Evolutionary conservation across 2,888 invertebrate genomes (phyloP).

Genomic region (Acronicta aceris): DNA sequence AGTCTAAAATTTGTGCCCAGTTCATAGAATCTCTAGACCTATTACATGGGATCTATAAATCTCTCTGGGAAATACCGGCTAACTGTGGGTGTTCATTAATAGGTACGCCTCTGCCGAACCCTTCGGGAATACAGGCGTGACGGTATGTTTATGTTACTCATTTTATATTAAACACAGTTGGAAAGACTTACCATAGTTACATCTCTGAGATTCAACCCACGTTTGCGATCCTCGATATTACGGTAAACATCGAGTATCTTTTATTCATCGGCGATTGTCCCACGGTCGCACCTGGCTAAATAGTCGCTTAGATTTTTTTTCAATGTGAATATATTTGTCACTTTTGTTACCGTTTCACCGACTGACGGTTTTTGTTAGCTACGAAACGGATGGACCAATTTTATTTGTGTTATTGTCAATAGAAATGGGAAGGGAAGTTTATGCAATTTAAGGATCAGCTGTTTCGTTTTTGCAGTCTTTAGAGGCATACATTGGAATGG

Average conservation of each 20-base stretch:
- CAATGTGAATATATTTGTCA: conserved; percentile 13
- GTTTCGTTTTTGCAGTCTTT: conserved; percentile 6
- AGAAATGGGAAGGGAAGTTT: conserved; percentile 9
- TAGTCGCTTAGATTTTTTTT: conserved; percentile 26
- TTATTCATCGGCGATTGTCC: conserved; percentile 52
- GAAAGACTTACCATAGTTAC: neutral
- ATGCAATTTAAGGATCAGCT: conserved; percentile 19
- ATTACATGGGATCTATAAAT: no score
- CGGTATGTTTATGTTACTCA: no score
- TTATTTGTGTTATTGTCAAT: conserved; percentile 23
- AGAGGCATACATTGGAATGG: neutral
- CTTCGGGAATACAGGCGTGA: no score
- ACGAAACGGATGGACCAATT: conserved; percentile 10
- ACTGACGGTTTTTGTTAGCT: neutral
- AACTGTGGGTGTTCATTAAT: no score
- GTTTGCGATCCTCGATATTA: conserved; percentile 12
- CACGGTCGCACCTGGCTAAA: conserved; percentile 52
- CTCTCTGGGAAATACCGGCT: no score
- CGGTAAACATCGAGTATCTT: conserved; percentile 38
- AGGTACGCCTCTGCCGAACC: no score
- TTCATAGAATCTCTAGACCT: no score
- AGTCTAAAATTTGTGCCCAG: no score
- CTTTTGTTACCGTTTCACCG: conserved; percentile 7
- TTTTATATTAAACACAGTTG: no score
- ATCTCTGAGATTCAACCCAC: conserved; percentile 26